phyloP scores from a whole-genome alignment of 2,797 vertebrate genomes.

The Dryobates pubescens region DNA sequence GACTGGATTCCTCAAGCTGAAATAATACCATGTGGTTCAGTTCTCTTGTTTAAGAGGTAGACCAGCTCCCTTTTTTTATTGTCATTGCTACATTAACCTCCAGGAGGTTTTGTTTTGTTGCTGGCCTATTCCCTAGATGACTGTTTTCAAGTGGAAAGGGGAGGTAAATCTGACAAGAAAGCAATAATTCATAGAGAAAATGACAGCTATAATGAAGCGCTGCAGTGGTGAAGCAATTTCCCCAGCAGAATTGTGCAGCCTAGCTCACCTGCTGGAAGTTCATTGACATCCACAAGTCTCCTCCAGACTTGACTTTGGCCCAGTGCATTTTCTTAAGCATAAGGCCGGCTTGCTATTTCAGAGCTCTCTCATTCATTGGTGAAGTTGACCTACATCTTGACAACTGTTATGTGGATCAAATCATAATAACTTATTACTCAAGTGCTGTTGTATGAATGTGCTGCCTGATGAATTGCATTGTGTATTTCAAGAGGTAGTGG shows the following conservation, averaged over 20 bases:
- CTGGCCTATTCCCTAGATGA: slow-evolving; percentile 1
- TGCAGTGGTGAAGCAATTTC: neutral
- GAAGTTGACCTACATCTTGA: neutral
- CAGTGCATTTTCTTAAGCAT: neutral
- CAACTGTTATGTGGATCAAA: neutral
- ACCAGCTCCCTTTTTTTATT: neutral
- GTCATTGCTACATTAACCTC: neutral
- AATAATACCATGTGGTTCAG: neutral
- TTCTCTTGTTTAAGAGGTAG: neutral
- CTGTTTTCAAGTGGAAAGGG: slow-evolving; percentile 38
- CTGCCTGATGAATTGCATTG: neutral
- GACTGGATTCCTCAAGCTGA: neutral
- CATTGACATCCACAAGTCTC: neutral
- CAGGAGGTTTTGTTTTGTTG: slow-evolving; percentile 32
- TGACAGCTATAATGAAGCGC: slow-evolving; percentile 31
- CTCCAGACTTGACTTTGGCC: neutral
- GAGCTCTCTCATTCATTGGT: neutral
- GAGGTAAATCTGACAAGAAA: slow-evolving; percentile 49
- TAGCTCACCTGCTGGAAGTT: neutral
- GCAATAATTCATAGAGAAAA: slow-evolving; percentile 57
- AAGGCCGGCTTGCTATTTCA: neutral
- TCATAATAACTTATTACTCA: neutral
- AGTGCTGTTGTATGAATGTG: neutral
- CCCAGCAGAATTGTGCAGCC: neutral
- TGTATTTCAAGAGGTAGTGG: neutral